Evolutionary conservation across 1,140 invertebrate genomes (phyloP), one percentile per base, ranked within the genome.

Genomic region (Caenorhabditis brenneri): DNA sequence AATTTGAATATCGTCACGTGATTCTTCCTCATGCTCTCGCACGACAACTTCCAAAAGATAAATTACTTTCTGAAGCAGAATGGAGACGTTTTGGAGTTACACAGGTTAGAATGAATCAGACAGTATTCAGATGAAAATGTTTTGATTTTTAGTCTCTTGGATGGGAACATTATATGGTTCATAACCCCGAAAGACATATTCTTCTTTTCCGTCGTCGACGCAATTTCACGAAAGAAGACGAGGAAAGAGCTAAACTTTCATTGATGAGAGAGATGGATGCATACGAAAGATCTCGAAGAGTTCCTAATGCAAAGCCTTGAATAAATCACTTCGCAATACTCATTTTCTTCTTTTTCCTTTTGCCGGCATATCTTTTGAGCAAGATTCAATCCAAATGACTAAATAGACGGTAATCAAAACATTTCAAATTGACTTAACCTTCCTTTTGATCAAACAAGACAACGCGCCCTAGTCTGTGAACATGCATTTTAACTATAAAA

Each of bases 91-190:
- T 46, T 24, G 65, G 65, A 74, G 36, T 74, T 16, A 24, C 27
- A 42, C 65, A 74, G 65, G 65, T 74, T 1, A 55, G 9, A 55
- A 12, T 27, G 7, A 19, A 12, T 51, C 5, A 19, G 16, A n/a
- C n/a, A n/a, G n/a, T n/a, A n/a, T 51, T 51, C 49, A n/a, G 0
- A 19, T n/a, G 0, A n/a, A n/a, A 6, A 51, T n/a, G 0, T 51
- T 51, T n/a, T n/a, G n/a, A n/a, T 19, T 80, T 80, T 49, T 96
- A 97, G 90, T 96, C 95, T 89, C 95, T 95, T 24, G 95, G 95
- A 51, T 98, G 96, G 96, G 93, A 96, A 1, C 96, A 98, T 92
- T 98, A 97, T 88, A 97, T 97, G 96, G 94, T 95, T 87, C 96
- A 98, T 91, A 93, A 94, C 22, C 96, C 96, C 88, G 96, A 85